Percentiles rank a stretch among this genome's conserved stretches.
Conservation (phyloP, 2,113 vertebrate species). For the Lasiurus borealis region DNA sequence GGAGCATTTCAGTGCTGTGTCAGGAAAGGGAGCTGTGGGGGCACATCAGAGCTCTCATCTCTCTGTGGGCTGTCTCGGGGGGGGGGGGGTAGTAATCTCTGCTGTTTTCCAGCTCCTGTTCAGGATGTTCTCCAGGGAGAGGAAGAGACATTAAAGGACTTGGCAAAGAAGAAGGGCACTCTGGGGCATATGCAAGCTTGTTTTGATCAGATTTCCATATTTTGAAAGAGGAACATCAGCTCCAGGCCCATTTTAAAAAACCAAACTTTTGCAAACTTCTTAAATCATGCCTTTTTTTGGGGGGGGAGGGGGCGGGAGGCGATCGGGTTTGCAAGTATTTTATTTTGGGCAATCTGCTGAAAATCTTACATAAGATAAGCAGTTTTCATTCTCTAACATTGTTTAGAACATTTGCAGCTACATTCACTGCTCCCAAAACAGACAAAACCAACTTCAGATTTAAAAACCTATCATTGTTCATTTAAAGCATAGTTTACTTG, state of each 20-base stretch:
- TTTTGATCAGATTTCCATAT: neutral
- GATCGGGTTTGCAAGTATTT: neutral
- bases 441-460: neutral
- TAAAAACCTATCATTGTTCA: slow-evolving; percentile 21
- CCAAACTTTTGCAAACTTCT: neutral
- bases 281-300: neutral
- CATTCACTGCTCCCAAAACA: neutral
- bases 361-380: neutral
- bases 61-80: neutral
- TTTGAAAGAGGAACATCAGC: slow-evolving; percentile 22
- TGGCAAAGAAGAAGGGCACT: neutral
- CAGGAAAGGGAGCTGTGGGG: neutral
- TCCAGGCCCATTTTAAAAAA: slow-evolving; percentile 32
- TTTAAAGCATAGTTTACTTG: neutral
- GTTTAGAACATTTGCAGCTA: slow-evolving; percentile 12
- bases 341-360: neutral
- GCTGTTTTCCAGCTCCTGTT: neutral
- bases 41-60: neutral
- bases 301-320: too few species aligned
- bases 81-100: too few species aligned
- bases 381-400: neutral
- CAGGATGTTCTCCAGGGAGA: neutral
- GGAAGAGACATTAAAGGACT: neutral
- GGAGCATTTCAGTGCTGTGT: neutral
- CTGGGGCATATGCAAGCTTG: neutral